Conservation (phyloP, 2,113 vertebrate species). For the Buteo buteo region DNA sequence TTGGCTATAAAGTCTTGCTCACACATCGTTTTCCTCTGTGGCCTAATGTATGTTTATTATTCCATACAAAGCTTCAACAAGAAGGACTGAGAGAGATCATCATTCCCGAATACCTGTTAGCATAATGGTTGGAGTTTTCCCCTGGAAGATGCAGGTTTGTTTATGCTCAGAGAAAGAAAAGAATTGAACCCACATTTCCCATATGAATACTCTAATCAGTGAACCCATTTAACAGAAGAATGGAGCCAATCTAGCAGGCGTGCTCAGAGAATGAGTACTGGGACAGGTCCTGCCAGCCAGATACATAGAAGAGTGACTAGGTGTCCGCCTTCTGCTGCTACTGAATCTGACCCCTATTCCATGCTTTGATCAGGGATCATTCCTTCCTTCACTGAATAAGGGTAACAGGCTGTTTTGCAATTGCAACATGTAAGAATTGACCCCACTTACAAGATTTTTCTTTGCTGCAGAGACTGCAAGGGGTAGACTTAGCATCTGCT, state of each 20-base stretch:
- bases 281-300: conserved; percentile 1
- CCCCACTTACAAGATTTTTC: neutral
- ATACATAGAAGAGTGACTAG: neutral
- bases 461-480: neutral
- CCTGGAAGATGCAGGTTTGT: conserved; percentile 28
- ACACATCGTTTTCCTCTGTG: neutral
- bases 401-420: neutral
- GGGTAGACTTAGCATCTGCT: neutral
- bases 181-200: conserved; percentile 42
- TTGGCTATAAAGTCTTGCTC: neutral
- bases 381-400: neutral
- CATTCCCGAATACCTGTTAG: neutral
- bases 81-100: neutral
- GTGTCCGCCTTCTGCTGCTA: neutral
- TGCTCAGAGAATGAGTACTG: neutral
- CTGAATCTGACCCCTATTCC: neutral
- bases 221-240: conserved; percentile 43
- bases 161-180: conserved; percentile 16
- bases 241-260: conserved; percentile 29
- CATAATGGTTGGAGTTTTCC: conserved; percentile 42
- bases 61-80: conserved; percentile 33
- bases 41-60: conserved; percentile 48
- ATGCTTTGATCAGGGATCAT: neutral
- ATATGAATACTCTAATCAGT: conserved; percentile 55
- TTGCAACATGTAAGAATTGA: neutral